Base-by-base conservation (phyloP, 2,113 vertebrate genomes). In the Chionodraco myersi region DNA sequence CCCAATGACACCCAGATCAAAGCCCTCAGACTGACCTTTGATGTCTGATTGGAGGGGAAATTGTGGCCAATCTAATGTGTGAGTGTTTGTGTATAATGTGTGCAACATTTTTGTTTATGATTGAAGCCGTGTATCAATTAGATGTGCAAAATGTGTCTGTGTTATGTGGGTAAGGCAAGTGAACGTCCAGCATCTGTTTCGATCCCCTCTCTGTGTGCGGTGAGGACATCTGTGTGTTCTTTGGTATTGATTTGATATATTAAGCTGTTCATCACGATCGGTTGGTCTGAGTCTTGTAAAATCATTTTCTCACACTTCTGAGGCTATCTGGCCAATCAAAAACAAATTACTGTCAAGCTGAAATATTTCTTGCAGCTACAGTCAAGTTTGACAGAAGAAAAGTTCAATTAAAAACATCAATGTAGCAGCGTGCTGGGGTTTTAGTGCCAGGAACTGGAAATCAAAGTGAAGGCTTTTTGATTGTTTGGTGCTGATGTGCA, bases 31-130 rank as follows among this genome's bases (percentile, higher is more conserved):
- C 69, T 6, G 76, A 41, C 21, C 66, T 91, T 89, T 91, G 85
- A 91, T 85, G 82, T 89, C 84, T 91, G 88, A 91, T 91, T 92
- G 88, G 90, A 65, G n/a, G 75, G 18, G 75, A 49, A 89, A 88
- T 72, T 88, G 75, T 76, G 80, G 74, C 57, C 74, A 86, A 85
- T 79, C 75, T 79, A 51, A 56, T 52, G 72, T 60, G 71, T 78
- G 66, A n/a, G 45, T 64, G 4, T 57, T 49, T 75, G 56, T 62
- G 87, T 53, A 59, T 65, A 74, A 88, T 45, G 75, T 77, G 80
- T 61, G 74, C 70, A 71, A 77, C 73, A 69, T 72, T 59, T 60
- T 64, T 80, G 60, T 78, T 70, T 82, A 74, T 78, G 64, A 89
- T 80, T 76, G 85, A 77, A 83, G 72, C 56, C n/a, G 58, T 66